Conservation (phyloP, 2,888 invertebrate genomes). For the Ennomos fuscantarius region DNA sequence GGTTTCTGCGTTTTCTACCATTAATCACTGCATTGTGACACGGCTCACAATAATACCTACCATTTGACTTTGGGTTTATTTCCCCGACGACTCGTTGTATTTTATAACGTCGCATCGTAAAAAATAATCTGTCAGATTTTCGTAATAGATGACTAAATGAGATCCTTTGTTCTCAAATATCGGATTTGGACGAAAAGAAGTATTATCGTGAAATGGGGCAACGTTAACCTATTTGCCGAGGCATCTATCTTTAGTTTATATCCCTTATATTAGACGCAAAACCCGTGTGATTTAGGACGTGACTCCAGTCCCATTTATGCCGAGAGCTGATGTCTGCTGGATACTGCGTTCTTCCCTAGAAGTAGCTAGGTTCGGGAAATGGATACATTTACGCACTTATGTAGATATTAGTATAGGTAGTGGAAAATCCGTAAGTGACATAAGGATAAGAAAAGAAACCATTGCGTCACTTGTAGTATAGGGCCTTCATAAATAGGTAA, state of each 20-base stretch:
- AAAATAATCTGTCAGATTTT: conserved; percentile 48
- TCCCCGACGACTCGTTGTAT: conserved; percentile 40
- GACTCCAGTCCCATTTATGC: background rate
- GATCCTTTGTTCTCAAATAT: conserved; percentile 47
- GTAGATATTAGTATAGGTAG: too few species aligned
- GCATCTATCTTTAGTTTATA: conserved; percentile 10
- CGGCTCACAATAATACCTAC: conserved; percentile 43
- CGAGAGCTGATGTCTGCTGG: too few species aligned
- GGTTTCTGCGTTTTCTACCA: conserved; percentile 42
- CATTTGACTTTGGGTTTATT: conserved; percentile 45
- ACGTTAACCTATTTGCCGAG: conserved; percentile 11
- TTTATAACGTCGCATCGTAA: conserved; percentile 44
- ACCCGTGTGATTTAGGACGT: conserved; percentile 11
- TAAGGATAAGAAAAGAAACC: too few species aligned
- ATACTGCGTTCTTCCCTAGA: too few species aligned
- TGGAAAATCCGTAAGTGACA: too few species aligned
- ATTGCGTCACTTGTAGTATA: too few species aligned
- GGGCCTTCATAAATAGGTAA: too few species aligned
- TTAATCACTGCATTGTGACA: conserved; percentile 59
- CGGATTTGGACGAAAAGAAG: conserved; percentile 27
- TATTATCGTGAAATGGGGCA: conserved; percentile 26
- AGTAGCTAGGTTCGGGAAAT: too few species aligned
- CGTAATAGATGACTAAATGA: conserved; percentile 37
- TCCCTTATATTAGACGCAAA: conserved; percentile 2
- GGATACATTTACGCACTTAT: too few species aligned